Evolutionary conservation across 2,888 invertebrate genomes (phyloP).

Genomic region (Amitus sp.): DNA sequence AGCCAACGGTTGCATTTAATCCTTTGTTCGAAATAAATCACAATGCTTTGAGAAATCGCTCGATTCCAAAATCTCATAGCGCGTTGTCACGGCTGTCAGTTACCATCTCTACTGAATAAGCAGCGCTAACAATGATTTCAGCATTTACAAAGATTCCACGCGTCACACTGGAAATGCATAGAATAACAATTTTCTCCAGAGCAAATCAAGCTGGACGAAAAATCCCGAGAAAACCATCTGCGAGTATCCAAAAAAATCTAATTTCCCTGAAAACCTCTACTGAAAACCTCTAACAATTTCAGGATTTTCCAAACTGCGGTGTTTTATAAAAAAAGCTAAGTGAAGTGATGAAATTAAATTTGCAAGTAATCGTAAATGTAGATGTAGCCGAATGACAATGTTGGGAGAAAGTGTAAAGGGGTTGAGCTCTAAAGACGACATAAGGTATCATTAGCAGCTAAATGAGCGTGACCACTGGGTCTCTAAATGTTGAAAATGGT

Average conservation of each 20-base stretch:
- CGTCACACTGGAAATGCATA: slow-evolving; percentile 27
- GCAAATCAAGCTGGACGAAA: slow-evolving; percentile 17
- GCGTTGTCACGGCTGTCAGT: slow-evolving; percentile 36
- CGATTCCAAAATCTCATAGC: slow-evolving; percentile 38
- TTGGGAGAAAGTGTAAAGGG: slow-evolving; percentile 9
- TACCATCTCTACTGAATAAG: slow-evolving; percentile 38
- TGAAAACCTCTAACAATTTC: too few species aligned
- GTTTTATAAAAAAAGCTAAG: too few species aligned
- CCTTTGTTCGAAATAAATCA: slow-evolving; percentile 28
- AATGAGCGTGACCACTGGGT: slow-evolving; percentile 58
- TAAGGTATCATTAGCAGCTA: slow-evolving; percentile 57
- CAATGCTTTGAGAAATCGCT: slow-evolving; percentile 45
- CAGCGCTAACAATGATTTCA: slow-evolving; percentile 37
- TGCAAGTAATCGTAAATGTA: too few species aligned
- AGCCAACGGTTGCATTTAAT: slow-evolving; percentile 46
- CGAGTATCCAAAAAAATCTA: too few species aligned
- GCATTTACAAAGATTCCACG: slow-evolving; percentile 39
- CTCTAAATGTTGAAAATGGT: slow-evolving; percentile 57
- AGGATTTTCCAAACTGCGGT: too few species aligned
- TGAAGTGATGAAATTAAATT: too few species aligned
- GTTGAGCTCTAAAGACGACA: slow-evolving; percentile 38
- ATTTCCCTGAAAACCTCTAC: too few species aligned
- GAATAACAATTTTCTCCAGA: slow-evolving; percentile 32
- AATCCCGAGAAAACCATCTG: too few species aligned
- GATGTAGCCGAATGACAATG: too few species aligned